phyloP scores from a whole-genome alignment of 1,140 invertebrate genomes.

The Hypsibius dujardini region DNA sequence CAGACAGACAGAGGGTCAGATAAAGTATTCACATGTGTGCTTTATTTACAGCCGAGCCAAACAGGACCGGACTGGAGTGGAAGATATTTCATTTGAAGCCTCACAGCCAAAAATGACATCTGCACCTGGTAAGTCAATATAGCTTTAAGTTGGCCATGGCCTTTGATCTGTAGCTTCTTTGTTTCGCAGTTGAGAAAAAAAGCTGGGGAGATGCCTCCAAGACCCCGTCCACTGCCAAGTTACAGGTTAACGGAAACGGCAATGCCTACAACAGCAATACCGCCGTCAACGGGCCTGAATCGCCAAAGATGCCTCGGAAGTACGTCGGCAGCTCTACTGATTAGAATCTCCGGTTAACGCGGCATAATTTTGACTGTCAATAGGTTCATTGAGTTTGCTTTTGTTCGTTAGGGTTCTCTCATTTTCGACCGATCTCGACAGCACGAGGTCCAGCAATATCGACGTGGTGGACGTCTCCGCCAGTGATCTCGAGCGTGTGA shows the following conservation, averaged over 20 bases:
- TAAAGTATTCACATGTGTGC: background rate
- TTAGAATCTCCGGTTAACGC: no score
- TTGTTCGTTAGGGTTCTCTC: background rate
- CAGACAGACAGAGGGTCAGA: no score
- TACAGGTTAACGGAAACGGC: background rate
- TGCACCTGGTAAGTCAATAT: background rate
- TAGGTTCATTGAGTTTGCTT: background rate
- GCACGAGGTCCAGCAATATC: background rate
- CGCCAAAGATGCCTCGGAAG: conserved; percentile 52
- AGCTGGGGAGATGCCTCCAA: conserved; percentile 37
- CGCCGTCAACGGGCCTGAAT: conserved; percentile 35
- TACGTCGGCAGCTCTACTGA: background rate
- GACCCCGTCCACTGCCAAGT: conserved; percentile 32
- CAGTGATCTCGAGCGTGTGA: conserved; percentile 65
- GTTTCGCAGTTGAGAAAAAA: conserved; percentile 23
- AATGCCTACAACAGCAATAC: conserved; percentile 10
- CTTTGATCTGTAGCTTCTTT: conserved; percentile 15
- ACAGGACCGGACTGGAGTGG: background rate
- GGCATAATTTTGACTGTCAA: background rate
- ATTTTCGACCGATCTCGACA: background rate
- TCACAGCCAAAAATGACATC: background rate
- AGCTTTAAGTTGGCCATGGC: background rate
- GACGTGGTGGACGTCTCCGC: background rate
- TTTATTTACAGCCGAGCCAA: conserved; percentile 22
- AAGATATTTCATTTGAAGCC: conserved; percentile 16